Evolutionary conservation across 2,113 vertebrate genomes (phyloP).

Genomic region (Lophura nycthemera): DNA sequence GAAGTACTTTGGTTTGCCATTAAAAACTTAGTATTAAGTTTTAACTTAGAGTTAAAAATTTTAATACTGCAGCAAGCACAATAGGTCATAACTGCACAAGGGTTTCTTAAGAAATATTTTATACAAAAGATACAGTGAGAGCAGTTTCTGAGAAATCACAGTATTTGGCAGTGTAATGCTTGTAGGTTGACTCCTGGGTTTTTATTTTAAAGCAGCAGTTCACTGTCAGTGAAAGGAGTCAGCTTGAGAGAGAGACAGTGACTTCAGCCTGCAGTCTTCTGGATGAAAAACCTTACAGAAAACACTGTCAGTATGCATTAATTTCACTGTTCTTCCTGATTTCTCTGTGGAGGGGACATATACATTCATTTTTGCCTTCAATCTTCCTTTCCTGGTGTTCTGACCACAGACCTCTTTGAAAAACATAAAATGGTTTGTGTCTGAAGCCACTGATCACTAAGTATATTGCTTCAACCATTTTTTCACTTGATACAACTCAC

Average conservation of each 20-base stretch:
- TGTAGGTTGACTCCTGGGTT: background rate
- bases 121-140: background rate
- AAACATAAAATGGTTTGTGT: slow-evolving; percentile 10
- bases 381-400: background rate
- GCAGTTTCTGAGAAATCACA: slow-evolving; percentile 23
- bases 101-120: slow-evolving; percentile 1
- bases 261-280: background rate
- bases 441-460: background rate
- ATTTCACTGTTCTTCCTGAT: background rate
- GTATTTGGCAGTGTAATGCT: background rate
- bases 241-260: background rate
- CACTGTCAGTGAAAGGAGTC: background rate
- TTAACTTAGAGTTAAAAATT: background rate
- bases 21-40: background rate
- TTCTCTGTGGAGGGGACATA: fast-evolving
- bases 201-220: slow-evolving; percentile 8
- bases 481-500: background rate
- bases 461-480: background rate
- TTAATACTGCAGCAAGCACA: background rate
- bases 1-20: background rate
- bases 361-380: background rate
- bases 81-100: background rate
- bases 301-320: background rate
- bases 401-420: background rate
- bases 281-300: background rate